A percentile compares a stretch with the other conserved stretches of the same genome.
Evolutionary conservation across 2,113 vertebrate species (phyloP).

Genomic region (Gallinago paraguaiae): DNA sequence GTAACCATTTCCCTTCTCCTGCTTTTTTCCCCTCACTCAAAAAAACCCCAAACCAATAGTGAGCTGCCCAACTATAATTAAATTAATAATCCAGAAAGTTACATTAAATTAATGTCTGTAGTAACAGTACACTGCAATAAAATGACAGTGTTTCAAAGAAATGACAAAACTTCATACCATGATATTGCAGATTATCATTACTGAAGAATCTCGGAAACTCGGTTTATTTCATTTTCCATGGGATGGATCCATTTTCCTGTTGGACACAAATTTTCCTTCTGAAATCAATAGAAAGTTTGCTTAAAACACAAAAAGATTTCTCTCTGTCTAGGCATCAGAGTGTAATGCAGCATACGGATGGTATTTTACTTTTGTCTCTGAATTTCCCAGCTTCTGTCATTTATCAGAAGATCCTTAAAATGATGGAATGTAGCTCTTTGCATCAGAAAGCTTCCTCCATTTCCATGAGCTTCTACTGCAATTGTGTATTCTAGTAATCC

Average conservation of each 20-base stretch:
- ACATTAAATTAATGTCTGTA: background rate
- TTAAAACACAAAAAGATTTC: background rate
- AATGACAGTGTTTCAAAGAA: background rate
- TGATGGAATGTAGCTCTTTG: slow-evolving; percentile 37
- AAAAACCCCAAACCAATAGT: background rate
- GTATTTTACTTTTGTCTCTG: background rate
- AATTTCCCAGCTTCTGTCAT: background rate
- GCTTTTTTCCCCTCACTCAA: background rate
- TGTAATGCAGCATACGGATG: background rate
- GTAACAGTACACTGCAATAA: background rate
- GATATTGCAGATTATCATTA: background rate
- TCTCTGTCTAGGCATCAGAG: background rate
- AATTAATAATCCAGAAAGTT: background rate
- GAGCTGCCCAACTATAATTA: background rate
- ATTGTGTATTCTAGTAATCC: slow-evolving; percentile 39
- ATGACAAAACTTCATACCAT: background rate
- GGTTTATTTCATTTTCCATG: background rate
- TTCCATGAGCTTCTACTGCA: slow-evolving; percentile 51
- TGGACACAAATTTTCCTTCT: background rate
- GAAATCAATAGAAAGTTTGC: background rate
- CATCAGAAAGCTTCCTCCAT: slow-evolving; percentile 19
- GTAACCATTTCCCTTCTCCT: background rate
- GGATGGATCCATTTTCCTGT: background rate
- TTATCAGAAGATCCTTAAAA: slow-evolving; percentile 42
- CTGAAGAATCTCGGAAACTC: background rate